These are phyloP conservation scores for Allygus modestus DNA, from an alignment of 2,888 invertebrate genomes.

Conservation along the genomic window DNA sequence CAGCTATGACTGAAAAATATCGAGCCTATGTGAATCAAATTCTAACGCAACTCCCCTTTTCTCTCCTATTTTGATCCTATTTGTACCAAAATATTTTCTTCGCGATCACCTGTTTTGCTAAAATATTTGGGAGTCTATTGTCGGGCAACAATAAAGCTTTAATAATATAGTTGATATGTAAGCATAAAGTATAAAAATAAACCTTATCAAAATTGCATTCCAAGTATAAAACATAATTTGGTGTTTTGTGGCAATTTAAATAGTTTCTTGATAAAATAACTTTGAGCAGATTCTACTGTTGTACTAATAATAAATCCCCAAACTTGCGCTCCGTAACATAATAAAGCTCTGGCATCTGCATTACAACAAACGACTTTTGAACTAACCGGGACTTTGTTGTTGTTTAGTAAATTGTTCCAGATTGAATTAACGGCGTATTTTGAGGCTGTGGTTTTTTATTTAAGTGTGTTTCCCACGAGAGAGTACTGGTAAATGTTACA, in stretches of 20 bases:
- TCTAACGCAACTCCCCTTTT: background rate
- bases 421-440: slow-evolving; percentile 1
- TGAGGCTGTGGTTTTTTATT: background rate
- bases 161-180: slow-evolving; percentile 18
- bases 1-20: background rate
- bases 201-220: slow-evolving; percentile 47
- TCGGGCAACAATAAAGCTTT: background rate
- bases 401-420: slow-evolving; percentile 45
- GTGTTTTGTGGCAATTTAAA: slow-evolving; percentile 54
- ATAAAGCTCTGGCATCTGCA: slow-evolving; percentile 42
- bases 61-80: background rate
- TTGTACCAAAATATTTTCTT: background rate
- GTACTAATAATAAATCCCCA: slow-evolving; percentile 46
- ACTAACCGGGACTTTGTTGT: background rate
- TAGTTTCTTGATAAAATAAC: slow-evolving; percentile 47
- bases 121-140: background rate
- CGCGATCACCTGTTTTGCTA: too few relatives aligned
- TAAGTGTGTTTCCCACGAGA: slow-evolving; percentile 2
- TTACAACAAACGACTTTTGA: slow-evolving; percentile 45
- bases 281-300: slow-evolving; percentile 30
- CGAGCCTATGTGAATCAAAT: background rate
- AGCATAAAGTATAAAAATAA: slow-evolving; percentile 9
- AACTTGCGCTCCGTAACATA: slow-evolving; percentile 61
- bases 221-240: slow-evolving; percentile 57
- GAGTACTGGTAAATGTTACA: background rate